Evolutionary conservation across 2,888 invertebrate species (phyloP).

Genomic region (Plagiodera versicolora): DNA sequence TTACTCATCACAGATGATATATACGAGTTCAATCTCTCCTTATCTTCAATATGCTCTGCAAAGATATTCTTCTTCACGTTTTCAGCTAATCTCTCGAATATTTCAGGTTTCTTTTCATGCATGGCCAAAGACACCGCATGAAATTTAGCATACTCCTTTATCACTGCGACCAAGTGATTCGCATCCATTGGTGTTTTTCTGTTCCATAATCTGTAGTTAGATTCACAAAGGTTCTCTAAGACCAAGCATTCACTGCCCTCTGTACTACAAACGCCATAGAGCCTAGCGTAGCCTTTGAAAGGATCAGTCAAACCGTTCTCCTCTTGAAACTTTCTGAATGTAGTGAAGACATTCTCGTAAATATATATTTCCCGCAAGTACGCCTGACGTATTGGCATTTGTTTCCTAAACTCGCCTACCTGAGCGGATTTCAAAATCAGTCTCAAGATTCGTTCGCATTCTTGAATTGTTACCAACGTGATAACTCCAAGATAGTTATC

Average conservation of each 20-base stretch:
- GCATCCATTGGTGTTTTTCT: conserved; percentile 39
- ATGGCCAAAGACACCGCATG: conserved; percentile 45
- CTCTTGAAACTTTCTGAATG: conserved; percentile 38
- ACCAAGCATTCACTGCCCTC: conserved; percentile 33
- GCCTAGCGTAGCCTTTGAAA: conserved; percentile 15
- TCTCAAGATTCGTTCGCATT: conserved; percentile 16
- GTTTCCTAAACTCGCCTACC: conserved; percentile 23
- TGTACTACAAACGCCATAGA: conserved; percentile 19
- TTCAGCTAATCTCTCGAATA: conserved; percentile 27
- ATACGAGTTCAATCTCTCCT: neutral
- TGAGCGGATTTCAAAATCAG: conserved; percentile 14
- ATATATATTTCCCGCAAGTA: conserved; percentile 41
- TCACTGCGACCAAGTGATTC: conserved; percentile 38
- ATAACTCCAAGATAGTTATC: conserved; percentile 37
- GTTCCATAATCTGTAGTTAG: conserved; percentile 40
- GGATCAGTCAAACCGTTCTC: conserved; percentile 19
- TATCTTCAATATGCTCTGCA: neutral
- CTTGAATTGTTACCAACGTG: conserved; percentile 24
- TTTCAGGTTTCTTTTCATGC: conserved; percentile 37
- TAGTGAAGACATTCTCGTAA: conserved; percentile 37
- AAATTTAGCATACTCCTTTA: no score
- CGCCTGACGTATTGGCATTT: conserved; percentile 31
- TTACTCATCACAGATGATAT: neutral
- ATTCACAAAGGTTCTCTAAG: conserved; percentile 40
- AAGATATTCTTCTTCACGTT: conserved; percentile 1